These are phyloP conservation scores for Tenthredo livida DNA, from an alignment of 2,888 invertebrate genomes.

Conservation along the genomic window DNA sequence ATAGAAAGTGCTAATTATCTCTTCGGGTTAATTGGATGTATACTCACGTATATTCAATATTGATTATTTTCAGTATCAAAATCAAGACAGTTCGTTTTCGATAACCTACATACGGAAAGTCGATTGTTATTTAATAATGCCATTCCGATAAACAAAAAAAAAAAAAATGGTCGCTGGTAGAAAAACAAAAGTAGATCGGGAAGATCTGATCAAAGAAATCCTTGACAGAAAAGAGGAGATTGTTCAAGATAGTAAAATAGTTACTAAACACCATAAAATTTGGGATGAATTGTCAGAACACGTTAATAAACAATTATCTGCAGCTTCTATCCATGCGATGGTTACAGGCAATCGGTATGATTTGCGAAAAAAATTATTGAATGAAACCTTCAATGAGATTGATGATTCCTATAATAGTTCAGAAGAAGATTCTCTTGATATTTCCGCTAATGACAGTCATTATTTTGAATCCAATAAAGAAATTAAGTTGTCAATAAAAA, in stretches of 20 bases:
- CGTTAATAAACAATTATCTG: background rate
- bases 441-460: slow-evolving; percentile 5
- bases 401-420: background rate
- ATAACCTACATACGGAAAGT: background rate
- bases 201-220: slow-evolving; percentile 7
- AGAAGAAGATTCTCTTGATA: slow-evolving; percentile 7
- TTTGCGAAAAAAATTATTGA: slow-evolving; percentile 9
- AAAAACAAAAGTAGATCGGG: slow-evolving; percentile 22
- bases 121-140: background rate
- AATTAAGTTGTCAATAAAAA: slow-evolving; percentile 4
- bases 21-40: background rate
- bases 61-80: background rate
- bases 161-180: slow-evolving; percentile 9
- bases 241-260: slow-evolving; percentile 10
- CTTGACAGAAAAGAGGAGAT: slow-evolving; percentile 8
- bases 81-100: background rate
- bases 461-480: slow-evolving; percentile 12
- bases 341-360: slow-evolving; percentile 22
- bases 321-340: slow-evolving; percentile 8
- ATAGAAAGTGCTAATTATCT: background rate
- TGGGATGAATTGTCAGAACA: slow-evolving; percentile 20
- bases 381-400: background rate
- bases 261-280: slow-evolving; percentile 12
- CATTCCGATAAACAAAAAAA: background rate
- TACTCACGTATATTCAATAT: slow-evolving; percentile 6